A percentile compares a stretch with the other conserved stretches of the same genome.
These are phyloP conservation scores for Macrocentrus cingulum DNA, from an alignment of 1,140 invertebrate species.

Conservation along the genomic window DNA sequence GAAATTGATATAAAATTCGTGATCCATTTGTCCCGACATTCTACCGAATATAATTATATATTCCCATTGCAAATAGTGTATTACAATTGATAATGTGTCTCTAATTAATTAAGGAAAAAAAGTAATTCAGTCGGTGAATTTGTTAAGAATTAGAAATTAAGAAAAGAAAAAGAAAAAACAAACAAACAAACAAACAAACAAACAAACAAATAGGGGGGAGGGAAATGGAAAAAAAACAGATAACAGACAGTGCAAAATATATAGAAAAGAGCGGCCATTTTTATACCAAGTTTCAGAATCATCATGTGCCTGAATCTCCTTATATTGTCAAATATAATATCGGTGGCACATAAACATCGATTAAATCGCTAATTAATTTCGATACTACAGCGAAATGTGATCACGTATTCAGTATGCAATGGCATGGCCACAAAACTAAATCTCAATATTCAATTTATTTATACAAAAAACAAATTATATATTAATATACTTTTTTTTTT, in stretches of 20 bases:
- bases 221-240: too few species aligned
- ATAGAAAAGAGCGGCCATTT: slow-evolving; percentile 26
- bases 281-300: slow-evolving; percentile 25
- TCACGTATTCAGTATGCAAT: slow-evolving; percentile 27
- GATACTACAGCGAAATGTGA: slow-evolving; percentile 24
- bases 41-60: slow-evolving; percentile 14
- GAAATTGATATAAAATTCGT: slow-evolving; percentile 13
- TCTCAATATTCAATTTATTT: slow-evolving; percentile 1
- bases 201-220: too few species aligned
- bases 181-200: too few species aligned
- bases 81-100: slow-evolving; percentile 16
- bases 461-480: not conserved
- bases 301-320: slow-evolving; percentile 26
- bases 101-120: slow-evolving; percentile 19
- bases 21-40: slow-evolving; percentile 21
- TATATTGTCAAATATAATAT: slow-evolving; percentile 24
- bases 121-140: slow-evolving; percentile 28
- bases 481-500: not conserved
- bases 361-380: not conserved
- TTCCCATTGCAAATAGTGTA: slow-evolving; percentile 16
- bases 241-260: not conserved
- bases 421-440: slow-evolving; percentile 11
- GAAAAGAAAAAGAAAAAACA: too few species aligned
- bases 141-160: slow-evolving; percentile 25
- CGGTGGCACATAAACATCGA: slow-evolving; percentile 13